phyloP scores from a whole-genome alignment of 2,888 invertebrate genomes.

The Sinelater perroti region DNA sequence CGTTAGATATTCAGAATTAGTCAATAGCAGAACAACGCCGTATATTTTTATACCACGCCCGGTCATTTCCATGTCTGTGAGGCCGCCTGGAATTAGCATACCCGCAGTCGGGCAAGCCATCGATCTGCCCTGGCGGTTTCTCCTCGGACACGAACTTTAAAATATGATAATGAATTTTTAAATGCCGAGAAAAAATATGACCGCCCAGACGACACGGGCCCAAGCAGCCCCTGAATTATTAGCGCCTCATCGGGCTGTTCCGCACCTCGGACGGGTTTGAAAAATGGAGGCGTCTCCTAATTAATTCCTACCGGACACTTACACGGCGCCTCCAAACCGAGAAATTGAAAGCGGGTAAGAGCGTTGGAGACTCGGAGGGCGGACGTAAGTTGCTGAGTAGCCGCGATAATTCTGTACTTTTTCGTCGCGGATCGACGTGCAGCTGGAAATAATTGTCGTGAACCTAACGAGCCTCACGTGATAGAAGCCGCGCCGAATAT shows the following conservation, averaged over 20 bases:
- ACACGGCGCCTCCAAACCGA: neutral
- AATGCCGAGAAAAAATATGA: constrained; percentile 34
- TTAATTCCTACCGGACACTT: constrained; percentile 15
- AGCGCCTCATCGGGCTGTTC: constrained; percentile 23
- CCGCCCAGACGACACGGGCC: constrained; percentile 27
- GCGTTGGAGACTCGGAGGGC: no score
- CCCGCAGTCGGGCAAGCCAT: constrained; percentile 28
- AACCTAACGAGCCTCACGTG: constrained; percentile 26
- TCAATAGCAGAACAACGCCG: constrained; percentile 26
- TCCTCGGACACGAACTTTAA: constrained; percentile 28
- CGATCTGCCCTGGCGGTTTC: constrained; percentile 32
- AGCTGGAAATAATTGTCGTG: constrained; percentile 28
- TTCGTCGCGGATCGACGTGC: constrained; percentile 3
- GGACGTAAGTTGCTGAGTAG: no score
- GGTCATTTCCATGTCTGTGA: constrained; percentile 35
- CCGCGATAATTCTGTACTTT: neutral
- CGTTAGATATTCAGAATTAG: constrained; percentile 23
- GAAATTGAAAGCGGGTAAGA: constrained; percentile 4
- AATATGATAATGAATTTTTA: constrained; percentile 36
- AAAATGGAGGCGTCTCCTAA: constrained; percentile 22
- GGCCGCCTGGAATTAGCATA: constrained; percentile 34
- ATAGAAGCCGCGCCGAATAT: constrained; percentile 28
- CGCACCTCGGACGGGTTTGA: constrained; percentile 20
- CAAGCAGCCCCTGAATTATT: constrained; percentile 26
- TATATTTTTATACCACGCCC: constrained; percentile 34